Percentiles rank a stretch among this genome's conserved stretches.
These are phyloP conservation scores for Myrmecophaga tridactyla DNA, from an alignment of 2,113 vertebrate genomes.

Conservation along the genomic window DNA sequence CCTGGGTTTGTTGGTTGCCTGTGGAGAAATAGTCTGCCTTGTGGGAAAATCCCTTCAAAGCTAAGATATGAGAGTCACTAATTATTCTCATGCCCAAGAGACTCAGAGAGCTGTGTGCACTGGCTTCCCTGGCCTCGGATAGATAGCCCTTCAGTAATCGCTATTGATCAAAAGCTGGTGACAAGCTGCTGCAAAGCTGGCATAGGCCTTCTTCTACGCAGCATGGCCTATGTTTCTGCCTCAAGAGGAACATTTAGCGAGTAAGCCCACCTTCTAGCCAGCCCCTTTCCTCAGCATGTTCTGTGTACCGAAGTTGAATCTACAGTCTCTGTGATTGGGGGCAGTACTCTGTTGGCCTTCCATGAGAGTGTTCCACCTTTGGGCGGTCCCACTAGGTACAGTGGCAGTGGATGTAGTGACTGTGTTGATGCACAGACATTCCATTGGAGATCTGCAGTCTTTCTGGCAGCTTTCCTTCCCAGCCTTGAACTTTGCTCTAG, in stretches of 20 bases:
- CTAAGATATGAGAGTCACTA: background rate
- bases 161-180: background rate
- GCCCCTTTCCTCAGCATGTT: background rate
- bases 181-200: background rate
- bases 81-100: background rate
- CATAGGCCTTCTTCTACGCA: background rate
- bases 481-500: background rate
- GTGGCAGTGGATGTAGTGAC: background rate
- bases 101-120: background rate
- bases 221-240: background rate
- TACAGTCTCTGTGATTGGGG: background rate
- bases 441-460: background rate
- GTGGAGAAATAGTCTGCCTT: background rate
- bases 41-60: background rate
- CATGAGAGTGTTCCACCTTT: background rate
- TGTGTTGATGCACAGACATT: background rate
- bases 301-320: background rate
- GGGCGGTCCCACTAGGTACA: background rate
- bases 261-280: too few species aligned
- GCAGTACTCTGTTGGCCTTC: accelerated
- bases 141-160: background rate
- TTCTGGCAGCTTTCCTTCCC: background rate
- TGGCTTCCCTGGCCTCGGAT: too few species aligned
- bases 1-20: background rate
- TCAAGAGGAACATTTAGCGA: background rate